These are phyloP conservation scores for Neodiprion pinetum DNA, from an alignment of 1,140 invertebrate species.

Conservation along the genomic window DNA sequence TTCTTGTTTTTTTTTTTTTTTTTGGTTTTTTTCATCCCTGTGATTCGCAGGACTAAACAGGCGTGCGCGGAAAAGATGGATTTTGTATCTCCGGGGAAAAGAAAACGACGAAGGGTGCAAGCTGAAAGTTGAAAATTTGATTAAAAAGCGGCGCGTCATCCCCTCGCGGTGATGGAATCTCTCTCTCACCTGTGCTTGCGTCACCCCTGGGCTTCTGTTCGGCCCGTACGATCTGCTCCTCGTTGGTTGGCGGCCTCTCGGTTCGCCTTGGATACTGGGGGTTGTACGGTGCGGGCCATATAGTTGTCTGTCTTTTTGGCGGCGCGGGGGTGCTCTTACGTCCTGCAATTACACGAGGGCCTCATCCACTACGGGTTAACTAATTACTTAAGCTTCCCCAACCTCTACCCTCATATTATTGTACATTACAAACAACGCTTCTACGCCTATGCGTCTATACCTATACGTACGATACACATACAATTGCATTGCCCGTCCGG, in stretches of 20 bases:
- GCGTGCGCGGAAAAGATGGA: no score
- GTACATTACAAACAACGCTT: no score
- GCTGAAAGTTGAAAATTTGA: no score
- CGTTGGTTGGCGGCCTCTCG: constrained; percentile 46
- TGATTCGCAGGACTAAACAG: no score
- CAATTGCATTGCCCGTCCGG: no score
- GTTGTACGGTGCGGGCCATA: constrained; percentile 52
- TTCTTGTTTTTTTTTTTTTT: no score
- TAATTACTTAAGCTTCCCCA: constrained; percentile 1
- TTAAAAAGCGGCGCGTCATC: background rate
- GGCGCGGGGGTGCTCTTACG: constrained; percentile 49
- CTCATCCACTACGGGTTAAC: constrained; percentile 48
- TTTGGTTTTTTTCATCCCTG: no score
- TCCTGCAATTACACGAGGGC: constrained; percentile 55
- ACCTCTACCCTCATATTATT: no score
- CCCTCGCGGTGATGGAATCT: constrained; percentile 36
- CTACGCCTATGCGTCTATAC: no score
- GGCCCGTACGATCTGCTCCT: constrained; percentile 48
- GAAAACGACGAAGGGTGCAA: no score
- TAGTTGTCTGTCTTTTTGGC: constrained; percentile 51
- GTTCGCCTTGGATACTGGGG: constrained; percentile 54
- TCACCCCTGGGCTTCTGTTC: constrained; percentile 48
- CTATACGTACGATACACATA: no score
- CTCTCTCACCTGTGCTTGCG: constrained; percentile 53
- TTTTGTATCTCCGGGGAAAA: no score